Evolutionary conservation across 2,888 invertebrate genomes (phyloP).

Genomic region (Campoplex capitator): DNA sequence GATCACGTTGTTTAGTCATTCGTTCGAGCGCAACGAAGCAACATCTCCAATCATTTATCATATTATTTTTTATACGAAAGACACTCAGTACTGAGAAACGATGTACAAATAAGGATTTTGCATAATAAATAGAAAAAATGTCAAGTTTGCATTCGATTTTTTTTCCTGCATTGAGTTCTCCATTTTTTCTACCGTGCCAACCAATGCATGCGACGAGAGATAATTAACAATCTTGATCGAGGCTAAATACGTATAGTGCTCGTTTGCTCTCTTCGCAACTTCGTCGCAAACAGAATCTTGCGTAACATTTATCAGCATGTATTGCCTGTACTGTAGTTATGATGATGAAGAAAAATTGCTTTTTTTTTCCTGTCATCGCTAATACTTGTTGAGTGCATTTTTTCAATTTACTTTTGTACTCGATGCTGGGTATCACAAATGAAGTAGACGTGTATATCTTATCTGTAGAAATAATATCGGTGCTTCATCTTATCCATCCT

Average conservation of each 20-base stretch:
- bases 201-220: neutral
- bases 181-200: neutral
- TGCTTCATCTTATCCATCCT: neutral
- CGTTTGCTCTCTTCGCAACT: neutral
- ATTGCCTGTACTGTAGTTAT: neutral
- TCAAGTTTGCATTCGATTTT: neutral
- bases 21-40: neutral
- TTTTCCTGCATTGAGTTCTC: neutral
- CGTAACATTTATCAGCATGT: neutral
- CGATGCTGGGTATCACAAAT: neutral
- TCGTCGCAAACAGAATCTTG: neutral
- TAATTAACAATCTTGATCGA: neutral
- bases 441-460: neutral
- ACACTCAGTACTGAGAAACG: neutral
- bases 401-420: neutral
- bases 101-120: neutral
- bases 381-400: neutral
- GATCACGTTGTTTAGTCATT: conserved; percentile 59
- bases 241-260: neutral
- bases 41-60: neutral
- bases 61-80: neutral
- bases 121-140: neutral
- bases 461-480: neutral
- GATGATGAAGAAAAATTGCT: neutral
- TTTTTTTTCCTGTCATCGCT: neutral